Evolutionary conservation across 2,797 vertebrate species (phyloP).

Genomic region (Acomys russatus): DNA sequence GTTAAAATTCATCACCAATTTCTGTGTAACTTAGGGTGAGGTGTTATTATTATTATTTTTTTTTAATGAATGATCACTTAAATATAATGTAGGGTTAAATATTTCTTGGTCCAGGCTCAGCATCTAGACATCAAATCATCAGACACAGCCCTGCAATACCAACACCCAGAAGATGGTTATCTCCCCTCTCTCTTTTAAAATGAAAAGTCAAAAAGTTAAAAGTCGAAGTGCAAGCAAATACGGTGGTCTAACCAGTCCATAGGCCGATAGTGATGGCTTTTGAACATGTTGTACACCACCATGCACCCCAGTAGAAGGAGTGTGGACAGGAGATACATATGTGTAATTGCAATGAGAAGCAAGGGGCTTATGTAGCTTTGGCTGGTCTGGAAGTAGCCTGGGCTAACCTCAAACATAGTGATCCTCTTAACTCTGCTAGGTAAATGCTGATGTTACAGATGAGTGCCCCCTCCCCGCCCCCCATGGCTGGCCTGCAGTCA

Average conservation of each 20-base stretch:
- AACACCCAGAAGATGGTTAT: constrained; percentile 19
- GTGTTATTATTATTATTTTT: neutral
- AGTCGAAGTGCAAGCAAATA: constrained; percentile 23
- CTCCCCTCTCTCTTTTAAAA: neutral
- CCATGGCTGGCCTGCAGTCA: neutral
- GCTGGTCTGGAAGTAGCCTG: neutral
- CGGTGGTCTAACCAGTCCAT: neutral
- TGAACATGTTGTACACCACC: neutral
- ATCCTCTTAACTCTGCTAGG: neutral
- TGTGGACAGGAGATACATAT: neutral
- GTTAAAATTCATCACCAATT: neutral
- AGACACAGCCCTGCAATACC: neutral
- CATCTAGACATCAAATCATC: neutral
- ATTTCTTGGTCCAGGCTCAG: neutral
- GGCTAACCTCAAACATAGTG: neutral
- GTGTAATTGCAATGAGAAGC: constrained; percentile 15
- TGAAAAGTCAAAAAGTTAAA: constrained; percentile 30
- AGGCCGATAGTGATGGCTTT: neutral
- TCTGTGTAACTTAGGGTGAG: constrained; percentile 35
- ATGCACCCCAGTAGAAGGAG: neutral
- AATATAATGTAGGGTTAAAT: constrained; percentile 45
- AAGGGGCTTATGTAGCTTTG: neutral
- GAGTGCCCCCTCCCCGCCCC: neutral
- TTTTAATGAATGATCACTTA: constrained; percentile 44
- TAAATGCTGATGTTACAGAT: neutral